Percentiles rank a stretch among this genome's conserved stretches.
Evolutionary conservation across 2,797 vertebrate species (phyloP).

Genomic region (Clamator glandarius): DNA sequence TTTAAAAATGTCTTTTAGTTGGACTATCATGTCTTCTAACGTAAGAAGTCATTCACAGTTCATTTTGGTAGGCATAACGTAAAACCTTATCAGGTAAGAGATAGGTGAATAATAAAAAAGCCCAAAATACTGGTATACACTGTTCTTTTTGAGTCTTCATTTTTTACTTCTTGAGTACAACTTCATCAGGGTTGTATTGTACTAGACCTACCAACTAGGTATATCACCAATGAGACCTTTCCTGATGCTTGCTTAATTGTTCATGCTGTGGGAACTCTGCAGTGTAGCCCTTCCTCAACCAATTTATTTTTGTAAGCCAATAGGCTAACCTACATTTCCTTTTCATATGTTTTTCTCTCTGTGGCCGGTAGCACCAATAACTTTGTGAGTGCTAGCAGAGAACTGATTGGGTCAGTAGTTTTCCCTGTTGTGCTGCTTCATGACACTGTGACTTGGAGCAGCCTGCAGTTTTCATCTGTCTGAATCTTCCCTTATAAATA

Average conservation of each 20-base stretch:
- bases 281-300: neutral
- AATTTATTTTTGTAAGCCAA: neutral
- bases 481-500: neutral
- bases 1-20: neutral
- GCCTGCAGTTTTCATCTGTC: neutral
- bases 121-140: neutral
- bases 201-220: neutral
- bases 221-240: neutral
- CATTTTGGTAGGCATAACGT: neutral
- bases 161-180: neutral
- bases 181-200: neutral
- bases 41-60: neutral
- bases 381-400: neutral
- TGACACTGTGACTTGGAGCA: neutral
- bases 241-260: neutral
- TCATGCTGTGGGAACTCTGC: neutral
- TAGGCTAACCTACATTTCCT: neutral
- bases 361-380: neutral
- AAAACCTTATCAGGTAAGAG: neutral
- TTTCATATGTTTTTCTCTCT: neutral
- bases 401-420: neutral
- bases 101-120: neutral
- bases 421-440: neutral
- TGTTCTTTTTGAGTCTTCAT: neutral
- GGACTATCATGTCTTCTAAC: neutral